phyloP scores from a whole-genome alignment of 2,113 vertebrate species.

The Podarcis cretensis region DNA sequence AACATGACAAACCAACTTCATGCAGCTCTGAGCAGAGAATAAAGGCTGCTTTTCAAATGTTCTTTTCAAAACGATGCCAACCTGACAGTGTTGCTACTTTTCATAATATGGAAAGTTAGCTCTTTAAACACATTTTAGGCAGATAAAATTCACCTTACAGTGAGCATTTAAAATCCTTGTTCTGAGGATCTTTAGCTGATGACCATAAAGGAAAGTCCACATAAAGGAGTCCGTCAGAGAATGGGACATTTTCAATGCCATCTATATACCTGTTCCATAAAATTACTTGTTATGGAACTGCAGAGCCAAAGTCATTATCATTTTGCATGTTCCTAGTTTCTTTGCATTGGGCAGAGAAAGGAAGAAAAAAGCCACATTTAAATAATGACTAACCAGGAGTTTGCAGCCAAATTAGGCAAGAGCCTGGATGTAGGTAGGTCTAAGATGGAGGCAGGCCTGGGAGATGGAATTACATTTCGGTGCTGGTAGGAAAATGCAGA shows the following conservation, averaged over 20 bases:
- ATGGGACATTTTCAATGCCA: background rate
- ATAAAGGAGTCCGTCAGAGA: background rate
- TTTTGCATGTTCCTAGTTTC: background rate
- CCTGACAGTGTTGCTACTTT: background rate
- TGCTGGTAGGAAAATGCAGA: background rate
- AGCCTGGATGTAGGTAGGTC: background rate
- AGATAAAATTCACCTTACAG: background rate
- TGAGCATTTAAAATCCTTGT: background rate
- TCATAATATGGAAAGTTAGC: background rate
- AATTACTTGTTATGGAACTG: background rate
- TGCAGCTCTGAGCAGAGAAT: background rate
- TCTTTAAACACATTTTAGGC: background rate
- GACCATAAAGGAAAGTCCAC: background rate
- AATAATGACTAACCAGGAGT: background rate
- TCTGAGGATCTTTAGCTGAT: background rate
- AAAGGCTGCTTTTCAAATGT: background rate
- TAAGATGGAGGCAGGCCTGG: background rate
- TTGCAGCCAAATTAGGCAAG: background rate
- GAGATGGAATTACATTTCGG: background rate
- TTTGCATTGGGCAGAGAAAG: background rate
- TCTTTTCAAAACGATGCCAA: background rate
- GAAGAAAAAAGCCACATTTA: background rate
- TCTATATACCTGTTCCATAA: background rate
- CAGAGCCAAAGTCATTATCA: background rate
- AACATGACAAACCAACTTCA: background rate